Conservation (phyloP, 2,113 vertebrate genomes). For the Chionodraco myersi region DNA sequence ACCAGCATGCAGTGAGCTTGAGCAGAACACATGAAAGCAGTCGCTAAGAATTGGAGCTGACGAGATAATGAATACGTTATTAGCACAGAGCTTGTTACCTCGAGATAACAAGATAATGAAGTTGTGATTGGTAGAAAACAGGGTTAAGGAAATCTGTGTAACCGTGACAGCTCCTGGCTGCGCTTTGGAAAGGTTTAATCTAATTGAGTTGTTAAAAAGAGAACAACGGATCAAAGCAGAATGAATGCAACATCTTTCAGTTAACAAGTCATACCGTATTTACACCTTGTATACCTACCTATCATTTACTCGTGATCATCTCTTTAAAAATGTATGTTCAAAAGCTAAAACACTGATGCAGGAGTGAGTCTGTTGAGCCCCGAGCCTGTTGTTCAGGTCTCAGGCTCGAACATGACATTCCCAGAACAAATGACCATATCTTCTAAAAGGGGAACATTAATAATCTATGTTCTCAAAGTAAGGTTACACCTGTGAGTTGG, state of each 20-base stretch:
- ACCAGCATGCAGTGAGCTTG: not conserved
- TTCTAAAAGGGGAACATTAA: too few relatives aligned
- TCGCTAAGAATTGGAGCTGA: too few relatives aligned
- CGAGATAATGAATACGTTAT: too few relatives aligned
- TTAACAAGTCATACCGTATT: not conserved
- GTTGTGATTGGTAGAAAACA: conserved; percentile 42
- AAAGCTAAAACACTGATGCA: conserved; percentile 24
- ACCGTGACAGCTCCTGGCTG: conserved; percentile 17
- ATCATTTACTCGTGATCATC: conserved; percentile 7
- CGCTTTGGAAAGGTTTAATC: conserved; percentile 29
- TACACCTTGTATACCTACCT: not conserved
- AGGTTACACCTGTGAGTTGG: too few relatives aligned
- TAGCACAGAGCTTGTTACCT: conserved; percentile 41
- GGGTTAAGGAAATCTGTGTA: conserved; percentile 26
- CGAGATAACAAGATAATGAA: conserved; percentile 52
- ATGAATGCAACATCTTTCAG: not conserved
- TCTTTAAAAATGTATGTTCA: conserved; percentile 20
- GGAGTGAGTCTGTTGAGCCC: conserved; percentile 5
- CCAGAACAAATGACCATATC: too few relatives aligned
- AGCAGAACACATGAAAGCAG: conserved; percentile 5
- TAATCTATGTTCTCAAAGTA: too few relatives aligned
- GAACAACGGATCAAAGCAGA: conserved; percentile 16
- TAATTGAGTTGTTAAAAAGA: conserved; percentile 8
- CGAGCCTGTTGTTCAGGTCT: too few relatives aligned
- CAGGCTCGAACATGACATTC: too few relatives aligned